Conservation (phyloP, 2,888 invertebrate genomes). For the Euplagia quadripunctaria region DNA sequence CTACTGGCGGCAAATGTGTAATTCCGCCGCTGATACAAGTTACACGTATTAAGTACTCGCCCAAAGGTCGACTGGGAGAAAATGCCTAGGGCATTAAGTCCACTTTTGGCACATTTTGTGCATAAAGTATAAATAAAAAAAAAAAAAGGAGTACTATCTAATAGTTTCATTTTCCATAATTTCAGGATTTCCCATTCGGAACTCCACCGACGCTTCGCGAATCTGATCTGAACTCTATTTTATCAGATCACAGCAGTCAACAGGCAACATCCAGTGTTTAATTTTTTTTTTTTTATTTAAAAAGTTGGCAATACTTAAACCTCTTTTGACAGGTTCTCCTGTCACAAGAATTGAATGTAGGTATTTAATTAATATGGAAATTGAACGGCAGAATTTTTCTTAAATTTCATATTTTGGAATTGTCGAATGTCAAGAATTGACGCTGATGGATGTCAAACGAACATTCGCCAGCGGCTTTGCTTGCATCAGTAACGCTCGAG, state of each 20-base stretch:
- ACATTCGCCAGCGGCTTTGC: no score
- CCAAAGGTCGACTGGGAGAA: no score
- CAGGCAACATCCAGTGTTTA: conserved; percentile 85
- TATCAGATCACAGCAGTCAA: conserved; percentile 85
- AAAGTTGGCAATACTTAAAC: conserved; percentile 7
- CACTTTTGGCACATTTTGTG: no score
- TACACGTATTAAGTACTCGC: no score
- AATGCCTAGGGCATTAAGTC: no score
- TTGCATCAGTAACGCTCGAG: no score
- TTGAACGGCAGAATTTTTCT: not conserved
- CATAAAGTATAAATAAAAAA: no score
- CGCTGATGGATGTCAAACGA: no score
- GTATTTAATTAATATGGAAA: not conserved
- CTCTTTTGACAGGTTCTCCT: not conserved
- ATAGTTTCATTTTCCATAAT: conserved; percentile 20
- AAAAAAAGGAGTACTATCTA: no score
- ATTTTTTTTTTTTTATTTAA: conserved; percentile 21
- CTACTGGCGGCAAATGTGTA: no score
- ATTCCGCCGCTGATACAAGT: no score
- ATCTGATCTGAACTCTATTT: conserved; percentile 78
- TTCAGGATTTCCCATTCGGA: conserved; percentile 84
- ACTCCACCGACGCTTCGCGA: conserved; percentile 82
- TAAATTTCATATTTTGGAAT: not conserved
- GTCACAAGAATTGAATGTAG: not conserved
- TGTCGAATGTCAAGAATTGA: no score